These are phyloP conservation scores for Gymnoscopelus microlampas DNA, from an alignment of 2,797 vertebrate species.

Conservation along the genomic window DNA sequence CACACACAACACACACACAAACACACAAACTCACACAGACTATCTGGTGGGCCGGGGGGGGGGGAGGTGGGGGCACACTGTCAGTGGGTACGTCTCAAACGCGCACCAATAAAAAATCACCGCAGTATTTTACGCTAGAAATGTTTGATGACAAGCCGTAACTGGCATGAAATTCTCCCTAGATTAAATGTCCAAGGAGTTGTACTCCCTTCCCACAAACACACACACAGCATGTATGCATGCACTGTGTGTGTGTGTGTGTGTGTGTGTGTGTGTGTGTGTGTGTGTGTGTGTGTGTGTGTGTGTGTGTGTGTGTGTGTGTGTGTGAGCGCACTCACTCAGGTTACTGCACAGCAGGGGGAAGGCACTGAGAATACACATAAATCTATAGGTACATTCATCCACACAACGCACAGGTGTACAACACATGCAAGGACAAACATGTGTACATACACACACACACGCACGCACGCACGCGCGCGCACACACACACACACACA, in stretches of 20 bases:
- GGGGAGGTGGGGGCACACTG: conserved; percentile 50
- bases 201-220: conserved; percentile 68
- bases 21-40: conserved; percentile 14
- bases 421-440: neutral
- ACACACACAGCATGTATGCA: conserved; percentile 47
- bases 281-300: no score
- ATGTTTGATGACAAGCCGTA: conserved; percentile 84
- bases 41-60: conserved; percentile 57
- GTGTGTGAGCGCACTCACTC: conserved; percentile 19
- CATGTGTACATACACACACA: conserved; percentile 28
- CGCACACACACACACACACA: neutral
- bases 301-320: no score
- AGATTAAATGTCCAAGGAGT: conserved; percentile 84
- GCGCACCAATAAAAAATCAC: conserved; percentile 71
- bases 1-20: neutral
- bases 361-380: conserved; percentile 67
- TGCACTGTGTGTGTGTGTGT: no score
- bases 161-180: conserved; percentile 84
- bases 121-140: conserved; percentile 76
- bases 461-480: conserved; percentile 8
- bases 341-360: conserved; percentile 55
- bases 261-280: no score
- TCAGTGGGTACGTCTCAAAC: conserved; percentile 65
- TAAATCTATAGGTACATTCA: conserved; percentile 45
- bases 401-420: no score